These are phyloP conservation scores for Galagoides demidoff DNA, from an alignment of 2,797 vertebrate species.

Conservation along the genomic window DNA sequence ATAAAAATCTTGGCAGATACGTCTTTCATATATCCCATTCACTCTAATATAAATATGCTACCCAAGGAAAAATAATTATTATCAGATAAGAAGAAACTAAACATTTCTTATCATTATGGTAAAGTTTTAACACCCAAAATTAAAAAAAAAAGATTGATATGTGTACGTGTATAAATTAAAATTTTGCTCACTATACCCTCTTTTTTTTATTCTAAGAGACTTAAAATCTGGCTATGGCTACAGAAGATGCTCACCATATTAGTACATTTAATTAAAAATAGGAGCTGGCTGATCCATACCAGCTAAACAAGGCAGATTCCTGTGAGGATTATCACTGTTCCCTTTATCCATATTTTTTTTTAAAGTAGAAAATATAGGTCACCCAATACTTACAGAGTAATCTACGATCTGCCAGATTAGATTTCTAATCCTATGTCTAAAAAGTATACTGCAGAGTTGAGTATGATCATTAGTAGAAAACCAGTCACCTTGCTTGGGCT, in stretches of 20 bases:
- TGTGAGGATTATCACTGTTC: background rate
- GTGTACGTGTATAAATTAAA: background rate
- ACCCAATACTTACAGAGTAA: conserved; percentile 16
- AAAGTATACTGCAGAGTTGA: background rate
- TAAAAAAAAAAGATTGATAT: conserved; percentile 42
- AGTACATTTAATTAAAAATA: conserved; percentile 9
- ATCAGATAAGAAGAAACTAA: conserved; percentile 67
- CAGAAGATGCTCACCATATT: background rate
- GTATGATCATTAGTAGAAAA: background rate
- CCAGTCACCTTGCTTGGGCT: background rate
- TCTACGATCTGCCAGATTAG: background rate
- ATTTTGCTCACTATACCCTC: background rate
- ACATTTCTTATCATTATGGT: conserved; percentile 5
- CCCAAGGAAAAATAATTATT: conserved; percentile 81
- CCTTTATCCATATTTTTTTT: background rate
- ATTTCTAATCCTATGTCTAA: conserved; percentile 7
- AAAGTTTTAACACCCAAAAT: conserved; percentile 22
- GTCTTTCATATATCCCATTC: conserved; percentile 91
- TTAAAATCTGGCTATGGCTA: background rate
- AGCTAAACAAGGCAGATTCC: conserved; percentile 20
- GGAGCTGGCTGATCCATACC: background rate
- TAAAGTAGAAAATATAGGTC: background rate
- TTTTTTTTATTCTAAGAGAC: background rate
- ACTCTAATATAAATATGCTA: conserved; percentile 92
- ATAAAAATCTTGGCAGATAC: conserved; percentile 93